Evolutionary conservation across 2,113 vertebrate genomes (phyloP).

Genomic region (Ptyas mucosa): DNA sequence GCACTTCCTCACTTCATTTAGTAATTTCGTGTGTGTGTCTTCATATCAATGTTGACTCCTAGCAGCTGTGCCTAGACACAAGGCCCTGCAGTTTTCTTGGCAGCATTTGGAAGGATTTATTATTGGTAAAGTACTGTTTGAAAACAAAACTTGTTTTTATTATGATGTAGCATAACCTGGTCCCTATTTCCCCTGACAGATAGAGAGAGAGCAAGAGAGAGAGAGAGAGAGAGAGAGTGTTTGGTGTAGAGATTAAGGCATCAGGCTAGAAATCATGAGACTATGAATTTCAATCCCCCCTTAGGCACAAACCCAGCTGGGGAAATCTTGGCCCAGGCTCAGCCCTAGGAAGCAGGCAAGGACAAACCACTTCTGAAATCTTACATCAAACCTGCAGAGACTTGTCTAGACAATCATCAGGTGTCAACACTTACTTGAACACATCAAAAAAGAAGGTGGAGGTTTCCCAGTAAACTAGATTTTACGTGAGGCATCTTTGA

Average conservation of each 20-base stretch:
- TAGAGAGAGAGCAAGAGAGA: no score
- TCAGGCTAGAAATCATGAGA: neutral
- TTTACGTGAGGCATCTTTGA: neutral
- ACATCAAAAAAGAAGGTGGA: neutral
- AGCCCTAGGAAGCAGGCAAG: neutral
- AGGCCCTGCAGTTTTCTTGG: neutral
- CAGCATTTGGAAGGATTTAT: neutral
- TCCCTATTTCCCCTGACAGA: neutral
- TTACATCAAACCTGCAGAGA: neutral
- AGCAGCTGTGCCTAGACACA: no score
- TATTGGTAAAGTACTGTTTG: neutral
- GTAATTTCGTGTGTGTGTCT: no score
- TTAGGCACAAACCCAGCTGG: neutral
- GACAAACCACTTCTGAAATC: neutral
- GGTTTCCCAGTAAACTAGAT: neutral
- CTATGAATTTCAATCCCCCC: neutral
- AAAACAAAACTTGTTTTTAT: neutral
- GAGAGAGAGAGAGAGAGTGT: neutral
- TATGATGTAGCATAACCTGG: neutral
- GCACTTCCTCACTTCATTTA: no score
- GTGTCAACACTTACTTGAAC: neutral
- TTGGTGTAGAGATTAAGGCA: neutral
- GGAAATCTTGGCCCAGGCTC: neutral
- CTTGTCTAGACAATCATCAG: neutral
- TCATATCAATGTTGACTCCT: no score